Percentiles rank a stretch among this genome's conserved stretches.
Conservation (phyloP, 2,113 vertebrate species). For the Bufo bufo region DNA sequence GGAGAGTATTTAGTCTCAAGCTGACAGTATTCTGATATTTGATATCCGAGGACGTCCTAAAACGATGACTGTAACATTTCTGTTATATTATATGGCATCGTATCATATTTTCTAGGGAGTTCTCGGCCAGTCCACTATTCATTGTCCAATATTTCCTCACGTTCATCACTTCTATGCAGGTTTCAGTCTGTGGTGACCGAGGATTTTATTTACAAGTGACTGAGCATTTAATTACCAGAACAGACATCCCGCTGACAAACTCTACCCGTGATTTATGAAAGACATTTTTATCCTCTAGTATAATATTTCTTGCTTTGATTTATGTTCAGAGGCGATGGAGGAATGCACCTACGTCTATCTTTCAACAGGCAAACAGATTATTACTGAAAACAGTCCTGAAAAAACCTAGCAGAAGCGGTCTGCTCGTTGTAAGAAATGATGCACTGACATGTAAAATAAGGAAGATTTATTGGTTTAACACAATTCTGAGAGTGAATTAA, state of each 20-base stretch:
- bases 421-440: conserved; percentile 7
- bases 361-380: conserved; percentile 22
- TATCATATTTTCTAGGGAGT: no score
- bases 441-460: not conserved
- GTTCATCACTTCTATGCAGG: no score
- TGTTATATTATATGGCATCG: no score
- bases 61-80: no score
- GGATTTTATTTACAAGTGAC: conserved; percentile 19
- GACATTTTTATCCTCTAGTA: conserved; percentile 5
- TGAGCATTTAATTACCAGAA: conserved; percentile 27
- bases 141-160: not conserved
- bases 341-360: conserved; percentile 6
- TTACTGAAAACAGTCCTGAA: not conserved
- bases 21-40: no score
- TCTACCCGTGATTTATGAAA: not conserved
- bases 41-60: no score
- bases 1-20: no score
- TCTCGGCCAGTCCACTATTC: not conserved
- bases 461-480: not conserved
- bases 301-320: conserved; percentile 30
- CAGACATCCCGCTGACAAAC: conserved; percentile 16
- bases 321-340: not conserved
- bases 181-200: not conserved
- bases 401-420: not conserved
- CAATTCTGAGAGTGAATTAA: not conserved